phyloP scores from a whole-genome alignment of 2,888 invertebrate genomes.

The Ptilodon capucinus region DNA sequence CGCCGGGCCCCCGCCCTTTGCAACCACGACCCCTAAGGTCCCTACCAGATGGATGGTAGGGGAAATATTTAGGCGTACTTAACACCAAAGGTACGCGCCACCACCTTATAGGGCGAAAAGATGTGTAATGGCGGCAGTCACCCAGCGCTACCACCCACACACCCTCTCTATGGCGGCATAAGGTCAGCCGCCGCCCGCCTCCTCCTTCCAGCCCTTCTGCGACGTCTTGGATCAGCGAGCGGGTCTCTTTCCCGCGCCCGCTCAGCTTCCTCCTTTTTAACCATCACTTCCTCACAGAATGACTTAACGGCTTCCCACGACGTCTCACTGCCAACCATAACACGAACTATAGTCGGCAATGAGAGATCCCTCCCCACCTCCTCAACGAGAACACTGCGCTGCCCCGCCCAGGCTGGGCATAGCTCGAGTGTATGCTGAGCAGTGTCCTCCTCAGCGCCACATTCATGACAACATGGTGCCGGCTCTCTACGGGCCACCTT shows the following conservation, averaged over 20 bases:
- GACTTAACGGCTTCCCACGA: neutral
- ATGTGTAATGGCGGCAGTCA: no score
- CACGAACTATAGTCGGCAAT: neutral
- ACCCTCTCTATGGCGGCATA: no score
- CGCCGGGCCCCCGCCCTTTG: no score
- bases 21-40: no score
- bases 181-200: neutral
- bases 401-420: neutral
- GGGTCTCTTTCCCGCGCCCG: neutral
- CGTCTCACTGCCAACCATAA: slow-evolving; percentile 1
- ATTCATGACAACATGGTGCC: slow-evolving; percentile 1
- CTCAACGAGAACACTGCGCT: neutral
- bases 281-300: slow-evolving; percentile 2
- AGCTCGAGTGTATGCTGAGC: neutral
- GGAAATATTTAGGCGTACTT: no score
- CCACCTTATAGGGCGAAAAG: no score
- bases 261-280: slow-evolving; percentile 2
- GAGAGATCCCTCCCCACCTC: slow-evolving; percentile 1
- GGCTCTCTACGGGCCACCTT: slow-evolving; percentile 1
- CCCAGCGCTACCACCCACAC: no score
- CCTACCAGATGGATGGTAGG: no score
- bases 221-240: neutral
- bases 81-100: no score
- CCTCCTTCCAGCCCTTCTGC: neutral
- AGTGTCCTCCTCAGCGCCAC: neutral